phyloP scores from a whole-genome alignment of 2,797 vertebrate genomes.

The Neomorphus geoffroyi region DNA sequence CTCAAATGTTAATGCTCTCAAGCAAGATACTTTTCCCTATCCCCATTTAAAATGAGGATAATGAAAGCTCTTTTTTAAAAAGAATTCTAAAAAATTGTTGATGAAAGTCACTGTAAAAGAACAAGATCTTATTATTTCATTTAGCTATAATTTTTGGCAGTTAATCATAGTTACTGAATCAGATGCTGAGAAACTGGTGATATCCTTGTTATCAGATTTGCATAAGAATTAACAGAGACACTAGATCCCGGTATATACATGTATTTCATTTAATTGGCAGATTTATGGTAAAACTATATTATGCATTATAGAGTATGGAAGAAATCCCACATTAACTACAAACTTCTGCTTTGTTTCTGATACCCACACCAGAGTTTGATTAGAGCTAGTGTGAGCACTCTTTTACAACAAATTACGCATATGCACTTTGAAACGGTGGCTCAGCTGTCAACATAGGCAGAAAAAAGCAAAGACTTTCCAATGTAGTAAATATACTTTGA shows the following conservation, averaged over 20 bases:
- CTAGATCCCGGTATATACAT: neutral
- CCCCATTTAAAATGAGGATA: neutral
- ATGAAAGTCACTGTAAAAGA: neutral
- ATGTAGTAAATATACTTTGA: neutral
- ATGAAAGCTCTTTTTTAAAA: neutral
- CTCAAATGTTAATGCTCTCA: neutral
- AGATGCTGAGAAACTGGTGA: neutral
- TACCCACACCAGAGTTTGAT: neutral
- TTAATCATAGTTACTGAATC: neutral
- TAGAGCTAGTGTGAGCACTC: neutral
- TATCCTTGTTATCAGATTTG: neutral
- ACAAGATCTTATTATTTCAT: neutral
- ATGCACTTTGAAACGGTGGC: neutral
- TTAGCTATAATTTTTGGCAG: neutral
- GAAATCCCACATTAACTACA: neutral
- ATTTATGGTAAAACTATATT: neutral
- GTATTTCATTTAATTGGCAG: neutral
- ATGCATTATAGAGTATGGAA: neutral
- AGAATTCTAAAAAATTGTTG: neutral
- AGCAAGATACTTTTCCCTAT: neutral
- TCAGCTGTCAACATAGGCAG: neutral
- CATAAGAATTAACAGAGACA: neutral
- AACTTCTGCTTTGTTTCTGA: neutral
- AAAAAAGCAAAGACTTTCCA: neutral
- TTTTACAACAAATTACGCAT: neutral